Evolutionary conservation across 2,113 vertebrate genomes (phyloP).

Genomic region (Dermatemys mawii): DNA sequence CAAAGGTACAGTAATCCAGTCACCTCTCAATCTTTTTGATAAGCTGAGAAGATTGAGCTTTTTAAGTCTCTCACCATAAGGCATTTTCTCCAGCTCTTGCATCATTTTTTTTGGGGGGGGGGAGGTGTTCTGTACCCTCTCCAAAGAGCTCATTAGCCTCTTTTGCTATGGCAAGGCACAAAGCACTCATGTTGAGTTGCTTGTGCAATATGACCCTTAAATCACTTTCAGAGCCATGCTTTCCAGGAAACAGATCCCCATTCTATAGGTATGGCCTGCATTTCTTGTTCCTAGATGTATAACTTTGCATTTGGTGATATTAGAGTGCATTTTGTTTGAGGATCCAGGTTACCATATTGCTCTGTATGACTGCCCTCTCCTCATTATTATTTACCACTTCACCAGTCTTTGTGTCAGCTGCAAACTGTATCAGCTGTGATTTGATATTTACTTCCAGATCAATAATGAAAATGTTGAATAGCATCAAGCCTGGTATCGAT

Average conservation of each 20-base stretch:
- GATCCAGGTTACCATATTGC: not conserved
- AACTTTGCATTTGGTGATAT: too few relatives aligned
- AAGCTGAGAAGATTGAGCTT: not conserved
- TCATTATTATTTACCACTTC: not conserved
- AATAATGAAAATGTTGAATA: not conserved
- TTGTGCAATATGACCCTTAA: not conserved
- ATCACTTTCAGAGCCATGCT: not conserved
- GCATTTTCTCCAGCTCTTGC: not conserved
- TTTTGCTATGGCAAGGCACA: not conserved
- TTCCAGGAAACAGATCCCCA: not conserved
- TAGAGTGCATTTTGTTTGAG: not conserved
- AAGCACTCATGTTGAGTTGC: not conserved
- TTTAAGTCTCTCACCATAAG: not conserved
- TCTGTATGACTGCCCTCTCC: not conserved
- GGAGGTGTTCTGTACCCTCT: too few relatives aligned
- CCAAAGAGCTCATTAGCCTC: not conserved
- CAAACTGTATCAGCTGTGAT: not conserved
- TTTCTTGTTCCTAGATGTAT: not conserved
- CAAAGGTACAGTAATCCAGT: not conserved
- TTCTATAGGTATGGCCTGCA: not conserved
- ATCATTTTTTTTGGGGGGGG: not conserved
- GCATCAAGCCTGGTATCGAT: too few relatives aligned
- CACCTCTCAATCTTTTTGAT: not conserved
- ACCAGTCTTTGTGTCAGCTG: not conserved
- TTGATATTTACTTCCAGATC: not conserved